These are phyloP conservation scores for Pteria penguin DNA, from an alignment of 2,888 invertebrate species.

Conservation along the genomic window DNA sequence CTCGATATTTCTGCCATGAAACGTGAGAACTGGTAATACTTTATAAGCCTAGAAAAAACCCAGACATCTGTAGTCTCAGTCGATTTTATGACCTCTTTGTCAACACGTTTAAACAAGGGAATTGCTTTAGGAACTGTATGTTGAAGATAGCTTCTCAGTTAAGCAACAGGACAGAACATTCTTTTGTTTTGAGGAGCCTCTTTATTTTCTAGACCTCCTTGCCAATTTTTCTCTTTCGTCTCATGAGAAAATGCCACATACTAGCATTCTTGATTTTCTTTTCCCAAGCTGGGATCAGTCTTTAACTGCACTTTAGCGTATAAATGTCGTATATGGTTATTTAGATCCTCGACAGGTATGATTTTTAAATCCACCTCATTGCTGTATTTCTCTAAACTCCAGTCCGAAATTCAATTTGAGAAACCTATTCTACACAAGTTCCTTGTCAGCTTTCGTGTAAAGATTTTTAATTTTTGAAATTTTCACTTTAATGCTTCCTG, in stretches of 20 bases:
- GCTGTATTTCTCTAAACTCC: no score
- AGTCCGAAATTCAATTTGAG: no score
- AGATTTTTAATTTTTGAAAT: no score
- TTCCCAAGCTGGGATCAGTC: no score
- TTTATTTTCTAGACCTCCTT: slow-evolving; percentile 19
- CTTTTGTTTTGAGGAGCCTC: slow-evolving; percentile 27
- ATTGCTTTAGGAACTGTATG: background rate
- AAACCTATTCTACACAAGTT: no score
- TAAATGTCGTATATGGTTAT: no score
- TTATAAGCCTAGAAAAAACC: slow-evolving; percentile 1
- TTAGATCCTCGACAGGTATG: no score
- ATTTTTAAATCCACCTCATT: no score
- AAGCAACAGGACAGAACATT: slow-evolving; percentile 34
- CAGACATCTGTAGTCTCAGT: background rate
- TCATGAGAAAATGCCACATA: slow-evolving; percentile 14
- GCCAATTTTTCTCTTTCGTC: slow-evolving; percentile 20
- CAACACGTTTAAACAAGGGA: slow-evolving; percentile 5
- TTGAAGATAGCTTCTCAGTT: slow-evolving; percentile 13
- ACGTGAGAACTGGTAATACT: slow-evolving; percentile 8
- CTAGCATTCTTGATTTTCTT: no score
- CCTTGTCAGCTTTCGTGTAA: no score
- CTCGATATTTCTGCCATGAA: slow-evolving; percentile 25
- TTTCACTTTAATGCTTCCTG: no score
- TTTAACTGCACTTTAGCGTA: no score
- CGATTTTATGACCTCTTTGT: background rate